These are phyloP conservation scores for Lepidurus packardi DNA, from an alignment of 1,140 invertebrate species.

Conservation along the genomic window DNA sequence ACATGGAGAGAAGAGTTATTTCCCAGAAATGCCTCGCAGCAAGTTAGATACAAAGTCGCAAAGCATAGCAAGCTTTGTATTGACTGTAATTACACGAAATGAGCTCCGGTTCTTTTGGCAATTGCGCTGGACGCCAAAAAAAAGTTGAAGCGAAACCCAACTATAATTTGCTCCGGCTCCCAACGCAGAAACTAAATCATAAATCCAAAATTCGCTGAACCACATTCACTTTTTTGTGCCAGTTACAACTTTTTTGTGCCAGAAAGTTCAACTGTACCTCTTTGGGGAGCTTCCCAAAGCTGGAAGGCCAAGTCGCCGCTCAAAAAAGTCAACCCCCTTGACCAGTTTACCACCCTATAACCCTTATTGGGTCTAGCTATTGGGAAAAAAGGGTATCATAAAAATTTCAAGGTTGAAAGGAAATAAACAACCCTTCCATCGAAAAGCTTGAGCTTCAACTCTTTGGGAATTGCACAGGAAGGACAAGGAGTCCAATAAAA, in stretches of 20 bases:
- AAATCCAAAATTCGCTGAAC: too few species aligned
- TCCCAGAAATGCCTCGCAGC: not conserved
- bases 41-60: not conserved
- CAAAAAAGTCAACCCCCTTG: too few species aligned
- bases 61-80: not conserved
- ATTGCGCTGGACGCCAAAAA: not conserved
- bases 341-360: not conserved
- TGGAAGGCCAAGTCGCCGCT: too few species aligned
- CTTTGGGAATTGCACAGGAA: not conserved
- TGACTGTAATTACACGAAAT: not conserved
- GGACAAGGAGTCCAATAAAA: slow-evolving; percentile 7
- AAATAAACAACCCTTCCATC: slow-evolving; percentile 11
- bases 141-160: not conserved
- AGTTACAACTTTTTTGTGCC: too few species aligned
- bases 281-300: too few species aligned
- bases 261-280: too few species aligned
- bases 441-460: not conserved
- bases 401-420: not conserved
- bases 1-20: not conserved
- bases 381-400: not conserved
- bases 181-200: too few species aligned
- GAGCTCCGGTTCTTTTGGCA: not conserved
- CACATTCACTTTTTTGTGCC: too few species aligned
- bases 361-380: not conserved
- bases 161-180: too few species aligned